These are phyloP conservation scores for Therioaphis trifolii DNA, from an alignment of 2,888 invertebrate species.

Conservation along the genomic window DNA sequence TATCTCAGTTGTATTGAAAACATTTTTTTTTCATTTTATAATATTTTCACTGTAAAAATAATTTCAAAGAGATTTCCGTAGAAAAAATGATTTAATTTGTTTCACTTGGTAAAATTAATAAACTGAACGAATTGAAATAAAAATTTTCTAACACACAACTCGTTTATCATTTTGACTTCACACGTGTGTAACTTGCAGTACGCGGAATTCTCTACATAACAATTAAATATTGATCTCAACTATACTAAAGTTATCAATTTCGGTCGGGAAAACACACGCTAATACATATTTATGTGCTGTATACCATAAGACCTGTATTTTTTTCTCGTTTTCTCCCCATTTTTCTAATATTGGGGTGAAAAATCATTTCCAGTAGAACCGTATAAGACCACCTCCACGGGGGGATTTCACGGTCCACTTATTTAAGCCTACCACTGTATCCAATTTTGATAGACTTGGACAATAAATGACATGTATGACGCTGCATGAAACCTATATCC, in stretches of 20 bases:
- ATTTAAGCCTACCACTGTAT: conserved; percentile 1
- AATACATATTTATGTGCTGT: neutral
- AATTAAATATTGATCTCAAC: neutral
- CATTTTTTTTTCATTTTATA: too few relatives aligned
- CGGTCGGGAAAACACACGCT: neutral
- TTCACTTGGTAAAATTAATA: too few relatives aligned
- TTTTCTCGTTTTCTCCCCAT: neutral
- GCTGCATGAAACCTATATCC: neutral
- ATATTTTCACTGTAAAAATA: too few relatives aligned
- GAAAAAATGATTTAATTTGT: too few relatives aligned
- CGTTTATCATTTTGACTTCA: too few relatives aligned
- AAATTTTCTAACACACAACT: too few relatives aligned
- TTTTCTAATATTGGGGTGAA: conserved; percentile 36
- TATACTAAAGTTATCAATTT: neutral
- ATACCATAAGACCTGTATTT: neutral
- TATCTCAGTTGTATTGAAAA: too few relatives aligned
- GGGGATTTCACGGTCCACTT: conserved; percentile 47
- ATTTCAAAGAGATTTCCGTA: too few relatives aligned
- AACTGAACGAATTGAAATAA: too few relatives aligned
- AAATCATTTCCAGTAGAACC: neutral
- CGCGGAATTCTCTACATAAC: too few relatives aligned
- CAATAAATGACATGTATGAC: conserved; percentile 19
- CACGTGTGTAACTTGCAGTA: too few relatives aligned
- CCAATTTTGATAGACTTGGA: conserved; percentile 20
- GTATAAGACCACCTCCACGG: neutral